Percentiles rank a stretch among this genome's conserved stretches.
Evolutionary conservation across 1,140 invertebrate genomes (phyloP).

Genomic region (Trichogramma pretiosum): DNA sequence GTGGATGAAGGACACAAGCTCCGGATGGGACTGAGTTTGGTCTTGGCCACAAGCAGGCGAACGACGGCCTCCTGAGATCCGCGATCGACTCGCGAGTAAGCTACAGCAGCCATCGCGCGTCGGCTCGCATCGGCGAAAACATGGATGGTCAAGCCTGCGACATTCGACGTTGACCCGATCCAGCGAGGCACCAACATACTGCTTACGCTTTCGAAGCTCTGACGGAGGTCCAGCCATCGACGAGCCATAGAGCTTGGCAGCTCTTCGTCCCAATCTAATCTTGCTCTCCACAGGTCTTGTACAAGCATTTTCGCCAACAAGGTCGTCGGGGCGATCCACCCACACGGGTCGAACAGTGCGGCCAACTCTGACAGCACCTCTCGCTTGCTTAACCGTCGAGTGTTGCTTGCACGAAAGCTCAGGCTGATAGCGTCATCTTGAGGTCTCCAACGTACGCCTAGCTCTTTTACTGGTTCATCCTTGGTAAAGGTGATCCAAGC

Average conservation of each 20-base stretch:
- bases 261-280: background rate
- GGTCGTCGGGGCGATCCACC: background rate
- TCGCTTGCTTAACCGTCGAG: background rate
- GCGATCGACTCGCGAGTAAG: background rate
- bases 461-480: too few relatives aligned
- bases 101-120: background rate
- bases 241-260: background rate
- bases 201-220: background rate
- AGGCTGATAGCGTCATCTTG: too few relatives aligned
- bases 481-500: too few relatives aligned
- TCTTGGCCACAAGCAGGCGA: background rate
- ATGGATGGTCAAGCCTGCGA: background rate
- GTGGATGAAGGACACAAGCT: background rate
- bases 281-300: background rate
- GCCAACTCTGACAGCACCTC: background rate
- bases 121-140: background rate
- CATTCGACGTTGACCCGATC: background rate
- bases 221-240: background rate
- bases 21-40: background rate
- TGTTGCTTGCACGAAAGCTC: background rate
- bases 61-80: background rate
- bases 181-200: background rate
- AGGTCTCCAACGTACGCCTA: too few relatives aligned
- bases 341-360: background rate
- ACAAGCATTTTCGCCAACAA: background rate